Conservation (phyloP, 2,113 vertebrate species). For the Phalacrocorax brasilianus region DNA sequence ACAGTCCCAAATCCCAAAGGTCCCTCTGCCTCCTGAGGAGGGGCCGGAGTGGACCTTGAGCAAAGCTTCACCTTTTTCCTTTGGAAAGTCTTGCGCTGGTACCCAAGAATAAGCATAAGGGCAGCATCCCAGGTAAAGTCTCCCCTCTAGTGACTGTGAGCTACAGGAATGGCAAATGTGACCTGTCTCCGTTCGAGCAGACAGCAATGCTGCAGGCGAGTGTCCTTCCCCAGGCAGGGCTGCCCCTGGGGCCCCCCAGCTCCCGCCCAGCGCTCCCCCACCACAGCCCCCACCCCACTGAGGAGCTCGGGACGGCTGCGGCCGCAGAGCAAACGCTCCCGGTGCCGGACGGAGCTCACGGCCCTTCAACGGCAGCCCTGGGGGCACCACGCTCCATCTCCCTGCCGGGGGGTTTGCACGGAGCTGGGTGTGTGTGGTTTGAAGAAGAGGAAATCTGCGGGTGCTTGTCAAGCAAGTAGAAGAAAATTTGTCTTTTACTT, state of each 20-base stretch:
- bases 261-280: background rate
- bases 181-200: background rate
- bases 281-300: no score
- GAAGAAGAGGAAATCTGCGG: background rate
- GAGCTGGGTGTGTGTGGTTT: background rate
- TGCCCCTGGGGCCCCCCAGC: background rate
- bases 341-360: rapidly evolving
- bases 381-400: no score
- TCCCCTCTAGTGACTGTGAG: background rate
- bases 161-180: background rate
- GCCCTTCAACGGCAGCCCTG: background rate
- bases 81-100: background rate
- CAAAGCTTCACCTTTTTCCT: background rate
- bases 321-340: background rate
- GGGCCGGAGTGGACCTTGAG: background rate
- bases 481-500: background rate
- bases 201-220: background rate
- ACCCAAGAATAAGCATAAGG: background rate
- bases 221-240: background rate
- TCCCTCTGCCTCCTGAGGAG: background rate
- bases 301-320: background rate
- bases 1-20: background rate
- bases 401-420: no score
- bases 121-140: background rate
- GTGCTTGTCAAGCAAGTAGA: background rate